A percentile compares a stretch with the other conserved stretches of the same genome.
These are phyloP conservation scores for Molorchus minor DNA, from an alignment of 2,888 invertebrate genomes.

Conservation along the genomic window DNA sequence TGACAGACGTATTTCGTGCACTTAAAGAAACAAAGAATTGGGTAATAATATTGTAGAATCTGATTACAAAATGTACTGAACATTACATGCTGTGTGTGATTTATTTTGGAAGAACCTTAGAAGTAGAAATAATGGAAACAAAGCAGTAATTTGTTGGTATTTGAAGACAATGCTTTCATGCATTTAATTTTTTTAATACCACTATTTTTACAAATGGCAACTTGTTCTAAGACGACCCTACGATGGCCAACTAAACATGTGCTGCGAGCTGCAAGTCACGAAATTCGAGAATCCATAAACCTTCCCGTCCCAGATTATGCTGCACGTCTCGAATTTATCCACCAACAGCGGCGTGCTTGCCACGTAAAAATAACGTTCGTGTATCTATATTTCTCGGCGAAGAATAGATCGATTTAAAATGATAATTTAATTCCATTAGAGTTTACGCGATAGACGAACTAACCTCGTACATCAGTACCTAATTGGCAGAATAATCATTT, in stretches of 20 bases:
- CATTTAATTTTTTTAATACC: no score
- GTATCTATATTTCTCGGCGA: conserved; percentile 41
- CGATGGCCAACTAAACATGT: conserved; percentile 17
- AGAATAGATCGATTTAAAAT: conserved; percentile 45
- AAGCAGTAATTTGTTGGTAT: no score
- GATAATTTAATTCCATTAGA: conserved; percentile 46
- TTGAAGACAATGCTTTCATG: no score
- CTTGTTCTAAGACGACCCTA: neutral
- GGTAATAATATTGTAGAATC: no score
- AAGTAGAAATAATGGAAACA: no score
- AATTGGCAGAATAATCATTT: conserved; percentile 43
- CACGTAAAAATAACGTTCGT: conserved; percentile 38
- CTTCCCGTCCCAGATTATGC: conserved; percentile 42
- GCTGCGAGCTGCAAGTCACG: conserved; percentile 41
- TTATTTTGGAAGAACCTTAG: no score
- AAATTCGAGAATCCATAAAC: conserved; percentile 42
- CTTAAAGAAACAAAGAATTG: no score
- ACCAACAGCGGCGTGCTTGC: conserved; percentile 28
- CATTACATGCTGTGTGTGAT: no score
- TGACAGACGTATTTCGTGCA: no score
- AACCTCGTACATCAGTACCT: conserved; percentile 37
- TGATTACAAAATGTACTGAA: no score
- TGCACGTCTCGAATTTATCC: conserved; percentile 42
- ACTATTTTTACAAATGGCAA: no score
- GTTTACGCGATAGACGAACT: conserved; percentile 30